Evolutionary conservation across 2,113 vertebrate species (phyloP).

Genomic region (Damaliscus lunatus): DNA sequence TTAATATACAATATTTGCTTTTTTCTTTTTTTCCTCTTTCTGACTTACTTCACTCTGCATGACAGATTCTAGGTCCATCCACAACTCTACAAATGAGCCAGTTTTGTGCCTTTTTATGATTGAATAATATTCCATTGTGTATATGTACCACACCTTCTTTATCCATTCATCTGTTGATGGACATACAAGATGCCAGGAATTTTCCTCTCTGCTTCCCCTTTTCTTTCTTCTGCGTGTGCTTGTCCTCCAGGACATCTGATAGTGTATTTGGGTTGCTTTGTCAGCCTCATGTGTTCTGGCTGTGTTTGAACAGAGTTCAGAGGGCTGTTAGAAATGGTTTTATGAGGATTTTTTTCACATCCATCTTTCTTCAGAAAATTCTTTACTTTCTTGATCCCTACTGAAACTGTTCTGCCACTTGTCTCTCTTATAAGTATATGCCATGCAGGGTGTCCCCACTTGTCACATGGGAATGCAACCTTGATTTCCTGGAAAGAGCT

Average conservation of each 20-base stretch:
- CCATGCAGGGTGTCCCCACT: background rate
- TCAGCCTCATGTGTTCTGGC: accelerated
- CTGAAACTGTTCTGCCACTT: background rate
- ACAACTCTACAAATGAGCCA: too few species aligned
- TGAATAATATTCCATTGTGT: too few species aligned
- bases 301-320: background rate
- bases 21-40: background rate
- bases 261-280: accelerated
- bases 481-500: background rate
- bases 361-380: background rate
- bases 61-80: background rate
- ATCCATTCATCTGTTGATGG: too few species aligned
- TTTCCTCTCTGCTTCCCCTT: background rate
- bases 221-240: background rate
- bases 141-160: too few species aligned
- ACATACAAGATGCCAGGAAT: too few species aligned
- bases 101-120: too few species aligned
- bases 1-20: background rate
- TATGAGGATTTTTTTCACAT: background rate
- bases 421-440: background rate
- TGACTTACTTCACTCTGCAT: background rate
- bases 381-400: background rate
- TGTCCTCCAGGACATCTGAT: accelerated
- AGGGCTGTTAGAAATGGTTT: background rate
- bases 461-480: background rate